Evolutionary conservation across 2,888 invertebrate genomes (phyloP).

Genomic region (Gnatocerus cornutus): DNA sequence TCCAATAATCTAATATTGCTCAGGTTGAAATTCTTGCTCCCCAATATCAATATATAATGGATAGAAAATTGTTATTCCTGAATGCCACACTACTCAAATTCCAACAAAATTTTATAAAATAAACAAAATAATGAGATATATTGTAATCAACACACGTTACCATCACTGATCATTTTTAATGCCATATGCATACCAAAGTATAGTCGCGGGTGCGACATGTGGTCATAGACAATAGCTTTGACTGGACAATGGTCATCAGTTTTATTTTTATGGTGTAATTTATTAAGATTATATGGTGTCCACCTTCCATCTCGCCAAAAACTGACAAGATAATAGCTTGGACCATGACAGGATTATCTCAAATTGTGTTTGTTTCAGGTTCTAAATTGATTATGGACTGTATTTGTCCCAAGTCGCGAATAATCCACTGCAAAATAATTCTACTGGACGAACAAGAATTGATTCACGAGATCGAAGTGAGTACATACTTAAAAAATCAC

Average conservation of each 20-base stretch:
- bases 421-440: constrained; percentile 83
- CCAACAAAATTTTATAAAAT: constrained; percentile 29
- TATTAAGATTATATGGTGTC: constrained; percentile 38
- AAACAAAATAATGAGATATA: constrained; percentile 36
- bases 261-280: constrained; percentile 31
- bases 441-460: constrained; percentile 93
- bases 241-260: constrained; percentile 9
- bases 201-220: constrained; percentile 21
- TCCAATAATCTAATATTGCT: constrained; percentile 42
- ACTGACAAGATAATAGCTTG: constrained; percentile 8
- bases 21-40: constrained; percentile 23
- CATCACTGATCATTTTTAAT: constrained; percentile 44
- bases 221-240: constrained; percentile 26
- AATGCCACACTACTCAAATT: constrained; percentile 26
- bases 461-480: constrained; percentile 91
- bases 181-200: constrained; percentile 47
- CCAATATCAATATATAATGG: constrained; percentile 14
- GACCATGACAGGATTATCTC: constrained; percentile 1
- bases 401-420: constrained; percentile 67
- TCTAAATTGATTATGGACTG: constrained; percentile 65
- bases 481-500: no score
- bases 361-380: constrained; percentile 36
- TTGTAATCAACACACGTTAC: constrained; percentile 48
- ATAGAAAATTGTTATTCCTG: constrained; percentile 22
- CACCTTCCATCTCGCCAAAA: constrained; percentile 21